phyloP scores from a whole-genome alignment of 2,888 invertebrate genomes.

The Holacanthella duospinosa region DNA sequence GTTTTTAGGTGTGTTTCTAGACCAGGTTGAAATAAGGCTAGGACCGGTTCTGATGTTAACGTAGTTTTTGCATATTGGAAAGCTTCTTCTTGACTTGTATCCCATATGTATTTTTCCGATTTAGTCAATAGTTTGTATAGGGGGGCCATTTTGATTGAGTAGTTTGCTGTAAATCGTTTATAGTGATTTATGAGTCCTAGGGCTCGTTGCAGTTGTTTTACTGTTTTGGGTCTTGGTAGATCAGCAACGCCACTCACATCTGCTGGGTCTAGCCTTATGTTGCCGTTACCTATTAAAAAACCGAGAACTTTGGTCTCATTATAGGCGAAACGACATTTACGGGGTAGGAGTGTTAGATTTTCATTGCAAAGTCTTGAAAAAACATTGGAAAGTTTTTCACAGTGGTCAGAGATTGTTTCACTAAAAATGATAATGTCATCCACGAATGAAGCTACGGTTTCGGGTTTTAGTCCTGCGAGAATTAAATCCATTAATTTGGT shows the following conservation, averaged over 20 bases:
- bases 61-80: not conserved
- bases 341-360: slow-evolving; percentile 7
- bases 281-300: not conserved
- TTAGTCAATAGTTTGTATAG: slow-evolving; percentile 4
- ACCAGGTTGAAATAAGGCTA: not conserved
- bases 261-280: not conserved
- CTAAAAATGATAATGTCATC: slow-evolving; percentile 13
- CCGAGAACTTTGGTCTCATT: slow-evolving; percentile 8
- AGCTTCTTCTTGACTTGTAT: not conserved
- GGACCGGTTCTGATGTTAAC: not conserved
- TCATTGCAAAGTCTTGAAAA: slow-evolving; percentile 1
- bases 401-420: not conserved
- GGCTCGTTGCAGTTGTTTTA: slow-evolving; percentile 1
- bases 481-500: not conserved
- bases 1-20: slow-evolving; percentile 4
- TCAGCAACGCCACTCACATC: not conserved
- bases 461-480: not conserved
- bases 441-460: not conserved
- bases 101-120: slow-evolving; percentile 7
- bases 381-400: slow-evolving; percentile 1
- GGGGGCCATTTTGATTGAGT: not conserved
- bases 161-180: slow-evolving; percentile 1
- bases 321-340: slow-evolving; percentile 9
- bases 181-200: not conserved
- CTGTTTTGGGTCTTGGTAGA: slow-evolving; percentile 6